phyloP scores from a whole-genome alignment of 2,888 invertebrate species.

The Diogma glabrata region DNA sequence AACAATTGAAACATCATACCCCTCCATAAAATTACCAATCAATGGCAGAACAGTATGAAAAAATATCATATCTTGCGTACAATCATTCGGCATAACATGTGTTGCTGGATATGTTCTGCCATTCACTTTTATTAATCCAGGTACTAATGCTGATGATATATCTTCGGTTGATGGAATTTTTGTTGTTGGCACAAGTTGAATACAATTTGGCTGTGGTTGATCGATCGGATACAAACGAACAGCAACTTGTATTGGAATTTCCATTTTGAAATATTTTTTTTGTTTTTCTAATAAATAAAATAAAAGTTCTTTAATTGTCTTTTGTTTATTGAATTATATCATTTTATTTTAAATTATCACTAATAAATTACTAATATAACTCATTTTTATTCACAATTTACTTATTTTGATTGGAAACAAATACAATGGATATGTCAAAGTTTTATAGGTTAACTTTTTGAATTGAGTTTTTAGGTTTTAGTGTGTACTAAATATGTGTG shows the following conservation, averaged over 20 bases:
- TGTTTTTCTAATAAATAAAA: no score
- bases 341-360: no score
- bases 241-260: constrained; percentile 61
- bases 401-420: no score
- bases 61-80: constrained; percentile 51
- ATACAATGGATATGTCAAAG: no score
- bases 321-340: no score
- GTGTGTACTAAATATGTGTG: no score
- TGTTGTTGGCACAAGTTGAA: constrained; percentile 40
- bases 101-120: constrained; percentile 39
- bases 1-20: constrained; percentile 63
- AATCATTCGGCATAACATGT: constrained; percentile 45
- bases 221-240: constrained; percentile 49
- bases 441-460: no score
- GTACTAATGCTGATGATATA: constrained; percentile 18
- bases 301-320: no score
- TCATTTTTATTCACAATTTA: no score
- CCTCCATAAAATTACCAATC: constrained; percentile 55
- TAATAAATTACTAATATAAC: no score
- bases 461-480: no score
- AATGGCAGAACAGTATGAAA: constrained; percentile 53
- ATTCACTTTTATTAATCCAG: constrained; percentile 33
- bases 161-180: constrained; percentile 41
- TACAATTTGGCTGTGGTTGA: constrained; percentile 42
- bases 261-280: constrained; percentile 39